Evolutionary conservation across 2,888 invertebrate species (phyloP), one percentile per base, ranked within the genome.

Genomic region (Lottia scabra): DNA sequence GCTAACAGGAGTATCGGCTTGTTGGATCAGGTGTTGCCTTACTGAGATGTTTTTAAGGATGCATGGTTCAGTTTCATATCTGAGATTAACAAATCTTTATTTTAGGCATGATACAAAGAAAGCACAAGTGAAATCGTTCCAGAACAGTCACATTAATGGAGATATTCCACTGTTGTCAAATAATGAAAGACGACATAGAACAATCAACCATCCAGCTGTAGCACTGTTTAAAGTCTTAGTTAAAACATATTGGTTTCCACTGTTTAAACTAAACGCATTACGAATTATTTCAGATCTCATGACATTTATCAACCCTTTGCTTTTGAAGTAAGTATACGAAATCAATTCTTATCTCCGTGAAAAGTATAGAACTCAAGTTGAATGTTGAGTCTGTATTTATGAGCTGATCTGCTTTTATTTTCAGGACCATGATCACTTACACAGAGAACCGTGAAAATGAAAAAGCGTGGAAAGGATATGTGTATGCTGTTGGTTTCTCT

Each of bases 401-500:
- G n/a, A n/a, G n/a, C n/a, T n/a, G n/a, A n/a, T n/a, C n/a, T n/a
- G n/a, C n/a, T n/a, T n/a, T n/a, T 44, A 38, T 16, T 84, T 84
- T 72, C 79, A 89, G 88, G 68, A 76, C 81, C 64, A 77, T 90
- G 74, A 85, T 89, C 63, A 73, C 76, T 23, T 90, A 87, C 77
- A 78, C 73, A 19, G 69, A 63, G 8, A 26, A 45, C 8, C 46
- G 48, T n/a, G 26, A 56, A 2, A 43, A 48, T 19, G 27, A 48
- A n/a, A 0, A 44, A n/a, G 43, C n/a, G 13, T 78, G 78, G 78
- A 70, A 75, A 23, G 78, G 76, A 0, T 78, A 74, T 67, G 65
- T 65, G 4, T 65, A 26, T n/a, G 65, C 19, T 26, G 65, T 16
- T 27, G 68, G 56, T 13, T 78, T 78, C 30, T 76, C 76, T 44